phyloP scores from a whole-genome alignment of 2,888 invertebrate genomes.

The Lycia hirtaria region DNA sequence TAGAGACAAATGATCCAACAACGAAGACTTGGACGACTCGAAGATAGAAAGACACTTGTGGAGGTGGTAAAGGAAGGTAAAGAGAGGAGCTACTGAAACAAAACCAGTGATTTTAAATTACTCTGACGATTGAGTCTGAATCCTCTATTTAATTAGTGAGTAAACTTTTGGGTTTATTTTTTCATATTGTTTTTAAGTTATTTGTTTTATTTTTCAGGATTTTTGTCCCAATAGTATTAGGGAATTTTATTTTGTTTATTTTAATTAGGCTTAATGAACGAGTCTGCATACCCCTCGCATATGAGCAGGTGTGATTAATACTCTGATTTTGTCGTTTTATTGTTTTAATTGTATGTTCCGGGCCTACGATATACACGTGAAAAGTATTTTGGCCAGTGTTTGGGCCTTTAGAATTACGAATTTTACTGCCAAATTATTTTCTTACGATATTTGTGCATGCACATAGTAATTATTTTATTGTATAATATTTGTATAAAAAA shows the following conservation, averaged over 20 bases:
- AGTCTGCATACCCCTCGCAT: constrained; percentile 77
- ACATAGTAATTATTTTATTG: constrained; percentile 85
- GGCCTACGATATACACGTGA: constrained; percentile 75
- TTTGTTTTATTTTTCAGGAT: constrained; percentile 78
- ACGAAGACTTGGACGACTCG: constrained; percentile 66
- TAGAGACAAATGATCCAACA: constrained; percentile 72
- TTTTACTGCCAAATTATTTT: constrained; percentile 86
- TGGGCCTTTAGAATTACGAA: constrained; percentile 84
- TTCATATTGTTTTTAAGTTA: constrained; percentile 85
- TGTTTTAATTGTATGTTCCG: constrained; percentile 79
- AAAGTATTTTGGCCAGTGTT: constrained; percentile 83
- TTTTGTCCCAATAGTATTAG: constrained; percentile 86
- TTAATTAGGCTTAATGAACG: constrained; percentile 74
- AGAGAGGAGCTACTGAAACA: constrained; percentile 46
- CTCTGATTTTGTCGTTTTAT: constrained; percentile 82
- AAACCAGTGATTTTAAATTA: constrained; percentile 70
- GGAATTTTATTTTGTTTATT: constrained; percentile 85
- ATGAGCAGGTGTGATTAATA: constrained; percentile 80
- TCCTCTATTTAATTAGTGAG: constrained; percentile 84
- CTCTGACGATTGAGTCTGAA: constrained; percentile 77
- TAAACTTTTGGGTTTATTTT: constrained; percentile 83
- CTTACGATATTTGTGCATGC: constrained; percentile 85
- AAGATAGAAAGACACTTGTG: constrained; percentile 61
- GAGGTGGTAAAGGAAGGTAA: constrained; percentile 47
- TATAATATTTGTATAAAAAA: constrained; percentile 80